phyloP scores from a whole-genome alignment of 2,797 vertebrate species.

The Kryptolebias ocellatus region DNA sequence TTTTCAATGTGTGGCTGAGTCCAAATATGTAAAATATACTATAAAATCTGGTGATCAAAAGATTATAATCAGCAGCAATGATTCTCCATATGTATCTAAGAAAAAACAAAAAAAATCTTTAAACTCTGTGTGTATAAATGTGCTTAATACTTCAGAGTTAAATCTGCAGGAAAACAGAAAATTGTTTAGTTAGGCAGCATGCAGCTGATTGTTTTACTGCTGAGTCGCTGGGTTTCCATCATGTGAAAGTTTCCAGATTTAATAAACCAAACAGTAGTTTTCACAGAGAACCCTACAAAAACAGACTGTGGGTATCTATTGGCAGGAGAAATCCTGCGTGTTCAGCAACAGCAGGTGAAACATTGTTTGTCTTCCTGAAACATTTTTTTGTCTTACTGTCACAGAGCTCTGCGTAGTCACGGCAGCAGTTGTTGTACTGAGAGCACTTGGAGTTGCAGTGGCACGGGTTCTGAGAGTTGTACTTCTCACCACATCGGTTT shows the following conservation, averaged over 20 bases:
- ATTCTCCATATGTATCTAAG: too few species aligned
- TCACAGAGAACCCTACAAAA: background rate
- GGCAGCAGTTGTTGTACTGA: conserved; percentile 70
- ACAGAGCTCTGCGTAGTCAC: conserved; percentile 61
- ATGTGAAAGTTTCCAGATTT: conserved; percentile 6
- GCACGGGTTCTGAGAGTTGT: conserved; percentile 69
- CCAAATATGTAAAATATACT: too few species aligned
- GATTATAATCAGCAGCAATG: too few species aligned
- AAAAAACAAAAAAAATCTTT: too few species aligned
- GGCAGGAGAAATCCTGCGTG: background rate
- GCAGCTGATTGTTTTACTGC: background rate
- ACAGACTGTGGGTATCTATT: background rate
- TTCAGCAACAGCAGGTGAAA: background rate
- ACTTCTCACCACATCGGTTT: conserved; percentile 66
- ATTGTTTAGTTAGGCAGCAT: background rate
- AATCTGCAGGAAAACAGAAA: background rate
- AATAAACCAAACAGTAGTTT: background rate
- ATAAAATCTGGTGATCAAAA: too few species aligned
- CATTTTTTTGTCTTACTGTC: background rate
- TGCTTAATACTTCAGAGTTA: too few species aligned
- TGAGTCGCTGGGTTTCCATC: background rate
- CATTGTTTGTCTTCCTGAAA: conserved; percentile 25
- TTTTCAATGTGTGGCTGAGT: too few species aligned
- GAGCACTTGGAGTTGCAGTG: conserved; percentile 74
- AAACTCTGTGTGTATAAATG: too few species aligned